Conservation (phyloP, 2,113 vertebrate genomes). For the Calonectris borealis region DNA sequence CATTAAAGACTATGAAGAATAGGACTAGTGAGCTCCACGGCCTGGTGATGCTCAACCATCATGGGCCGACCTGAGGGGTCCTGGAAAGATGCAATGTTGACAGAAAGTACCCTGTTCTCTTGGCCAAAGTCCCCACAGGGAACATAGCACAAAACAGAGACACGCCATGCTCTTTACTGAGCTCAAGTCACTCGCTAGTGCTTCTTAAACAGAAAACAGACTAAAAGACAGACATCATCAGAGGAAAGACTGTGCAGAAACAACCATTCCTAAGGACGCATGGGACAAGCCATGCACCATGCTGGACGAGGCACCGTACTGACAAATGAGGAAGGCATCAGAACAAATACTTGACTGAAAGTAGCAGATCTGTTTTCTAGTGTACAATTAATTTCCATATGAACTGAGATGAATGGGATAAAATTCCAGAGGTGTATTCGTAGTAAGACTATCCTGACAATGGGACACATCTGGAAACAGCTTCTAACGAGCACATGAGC, state of each 20-base stretch:
- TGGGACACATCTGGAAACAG: not conserved
- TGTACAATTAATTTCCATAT: not conserved
- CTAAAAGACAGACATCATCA: not conserved
- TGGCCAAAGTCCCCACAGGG: not conserved
- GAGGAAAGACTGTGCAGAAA: not conserved
- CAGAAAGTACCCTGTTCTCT: not conserved
- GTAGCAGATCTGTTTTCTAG: not conserved
- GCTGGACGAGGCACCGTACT: not conserved
- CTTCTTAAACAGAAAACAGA: not conserved
- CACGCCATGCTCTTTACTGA: not conserved
- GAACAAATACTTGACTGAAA: not conserved
- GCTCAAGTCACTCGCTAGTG: not conserved
- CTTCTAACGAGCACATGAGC: not conserved
- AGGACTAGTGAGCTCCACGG: not conserved
- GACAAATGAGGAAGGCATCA: not conserved
- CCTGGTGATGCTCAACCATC: rapidly evolving
- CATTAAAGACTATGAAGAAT: not conserved
- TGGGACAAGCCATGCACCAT: not conserved
- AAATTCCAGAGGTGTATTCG: not conserved
- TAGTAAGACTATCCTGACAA: not conserved
- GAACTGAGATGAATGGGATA: not conserved
- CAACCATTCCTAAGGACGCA: not conserved
- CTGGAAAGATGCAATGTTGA: not conserved
- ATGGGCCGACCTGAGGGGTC: rapidly evolving
- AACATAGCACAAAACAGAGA: not conserved